Percentiles rank a stretch among this genome's conserved stretches.
phyloP scores from a whole-genome alignment of 2,888 invertebrate species.

The Saturnia pavonia region DNA sequence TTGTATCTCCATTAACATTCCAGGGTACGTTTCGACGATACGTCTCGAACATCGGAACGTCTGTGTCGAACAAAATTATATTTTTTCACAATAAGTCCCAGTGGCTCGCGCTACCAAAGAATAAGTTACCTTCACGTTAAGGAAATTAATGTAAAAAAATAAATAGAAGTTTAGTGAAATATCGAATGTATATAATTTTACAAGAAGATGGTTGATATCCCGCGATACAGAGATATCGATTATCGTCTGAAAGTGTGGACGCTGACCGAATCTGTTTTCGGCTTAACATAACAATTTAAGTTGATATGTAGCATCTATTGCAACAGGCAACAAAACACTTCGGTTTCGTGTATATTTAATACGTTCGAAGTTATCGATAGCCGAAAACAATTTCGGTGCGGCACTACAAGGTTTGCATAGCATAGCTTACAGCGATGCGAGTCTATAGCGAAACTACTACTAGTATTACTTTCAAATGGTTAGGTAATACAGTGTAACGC shows the following conservation, averaged over 20 bases:
- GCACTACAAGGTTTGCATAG: slow-evolving; percentile 9
- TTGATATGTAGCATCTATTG: background rate
- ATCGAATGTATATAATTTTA: slow-evolving; percentile 67
- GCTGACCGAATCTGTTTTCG: slow-evolving; percentile 11
- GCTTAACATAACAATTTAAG: background rate
- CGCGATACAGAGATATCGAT: slow-evolving; percentile 43
- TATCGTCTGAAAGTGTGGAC: background rate
- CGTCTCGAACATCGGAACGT: slow-evolving; percentile 3
- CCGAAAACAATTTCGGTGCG: background rate
- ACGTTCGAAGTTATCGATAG: background rate
- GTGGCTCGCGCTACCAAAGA: slow-evolving; percentile 79
- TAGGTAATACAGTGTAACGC: slow-evolving; percentile 27
- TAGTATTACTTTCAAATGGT: background rate
- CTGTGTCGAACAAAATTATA: slow-evolving; percentile 30
- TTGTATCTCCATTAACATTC: slow-evolving; percentile 61
- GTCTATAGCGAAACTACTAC: slow-evolving; percentile 23
- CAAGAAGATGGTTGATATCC: slow-evolving; percentile 72
- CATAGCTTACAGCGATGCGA: slow-evolving; percentile 8
- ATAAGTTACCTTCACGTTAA: slow-evolving; percentile 78
- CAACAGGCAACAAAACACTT: no score
- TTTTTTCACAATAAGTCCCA: slow-evolving; percentile 54
- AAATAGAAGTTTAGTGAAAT: slow-evolving; percentile 56
- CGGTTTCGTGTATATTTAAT: background rate
- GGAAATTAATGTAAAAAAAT: slow-evolving; percentile 70
- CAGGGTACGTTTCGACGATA: slow-evolving; percentile 41